phyloP scores from a whole-genome alignment of 2,113 vertebrate genomes.

The Colistium nudipinnis region DNA sequence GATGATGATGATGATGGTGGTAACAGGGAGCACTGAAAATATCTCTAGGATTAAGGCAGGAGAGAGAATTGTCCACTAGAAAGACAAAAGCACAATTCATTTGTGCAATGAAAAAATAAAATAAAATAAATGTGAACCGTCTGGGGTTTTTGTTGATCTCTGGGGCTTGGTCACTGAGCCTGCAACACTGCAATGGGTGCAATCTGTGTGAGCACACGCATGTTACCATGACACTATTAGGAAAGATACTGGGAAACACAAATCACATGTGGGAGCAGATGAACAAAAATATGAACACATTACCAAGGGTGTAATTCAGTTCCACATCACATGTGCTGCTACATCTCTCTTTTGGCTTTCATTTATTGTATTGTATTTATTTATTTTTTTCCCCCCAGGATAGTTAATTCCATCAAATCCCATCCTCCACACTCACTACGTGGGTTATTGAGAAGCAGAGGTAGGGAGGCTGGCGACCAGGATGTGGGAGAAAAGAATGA shows the following conservation, averaged over 20 bases:
- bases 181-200: conserved; percentile 33
- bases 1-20: conserved; percentile 22
- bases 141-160: conserved; percentile 17
- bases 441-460: conserved; percentile 70
- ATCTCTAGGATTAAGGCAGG: not conserved
- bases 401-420: conserved; percentile 73
- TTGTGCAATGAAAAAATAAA: conserved; percentile 14
- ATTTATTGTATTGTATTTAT: conserved; percentile 49
- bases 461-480: conserved; percentile 55
- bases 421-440: conserved; percentile 78
- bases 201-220: conserved; percentile 30
- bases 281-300: conserved; percentile 31
- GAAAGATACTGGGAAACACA: not conserved
- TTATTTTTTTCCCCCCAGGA: conserved; percentile 32
- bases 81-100: conserved; percentile 17
- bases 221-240: conserved; percentile 28
- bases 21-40: conserved; percentile 17
- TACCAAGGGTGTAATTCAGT: conserved; percentile 38
- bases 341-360: conserved; percentile 41
- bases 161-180: conserved; percentile 25
- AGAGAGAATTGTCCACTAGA: conserved; percentile 38
- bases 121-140: not conserved
- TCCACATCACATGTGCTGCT: conserved; percentile 19
- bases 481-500: conserved; percentile 60
- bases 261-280: conserved; percentile 30